Conservation (phyloP, 2,113 vertebrate genomes). For the Ictidomys tridecemlineatus region DNA sequence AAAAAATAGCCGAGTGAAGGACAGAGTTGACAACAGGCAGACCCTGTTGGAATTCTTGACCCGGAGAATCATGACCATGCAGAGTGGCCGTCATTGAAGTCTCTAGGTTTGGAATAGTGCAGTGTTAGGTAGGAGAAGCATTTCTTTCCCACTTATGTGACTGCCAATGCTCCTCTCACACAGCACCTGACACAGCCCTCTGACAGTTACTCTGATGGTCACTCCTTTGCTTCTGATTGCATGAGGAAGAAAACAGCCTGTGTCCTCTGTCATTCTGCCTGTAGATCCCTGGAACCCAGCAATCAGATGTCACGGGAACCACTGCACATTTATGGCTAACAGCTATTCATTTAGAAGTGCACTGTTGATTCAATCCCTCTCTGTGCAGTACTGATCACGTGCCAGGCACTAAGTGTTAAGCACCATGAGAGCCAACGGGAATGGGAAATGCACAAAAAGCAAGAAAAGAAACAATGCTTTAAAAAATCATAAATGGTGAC, state of each 20-base stretch:
- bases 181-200: rapidly evolving
- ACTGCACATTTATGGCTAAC: conserved; percentile 43
- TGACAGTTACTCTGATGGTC: neutral
- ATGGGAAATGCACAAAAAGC: neutral
- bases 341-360: conserved; percentile 60
- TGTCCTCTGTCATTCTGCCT: neutral
- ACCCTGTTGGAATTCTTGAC: neutral
- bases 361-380: conserved; percentile 35
- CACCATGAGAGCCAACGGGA: neutral
- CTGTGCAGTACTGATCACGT: neutral
- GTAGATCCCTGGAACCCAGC: conserved; percentile 46
- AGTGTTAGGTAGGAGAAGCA: neutral
- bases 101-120: neutral
- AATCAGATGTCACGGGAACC: conserved; percentile 13
- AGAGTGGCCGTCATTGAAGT: neutral
- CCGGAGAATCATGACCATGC: neutral
- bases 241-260: neutral
- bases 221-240: neutral
- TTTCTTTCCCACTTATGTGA: too few species aligned
- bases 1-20: neutral
- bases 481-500: neutral
- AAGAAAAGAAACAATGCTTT: neutral
- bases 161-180: too few species aligned
- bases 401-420: neutral
- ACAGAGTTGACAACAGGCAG: neutral